Conservation (phyloP, 2,113 vertebrate genomes). For the Macroglossus sobrinus region DNA sequence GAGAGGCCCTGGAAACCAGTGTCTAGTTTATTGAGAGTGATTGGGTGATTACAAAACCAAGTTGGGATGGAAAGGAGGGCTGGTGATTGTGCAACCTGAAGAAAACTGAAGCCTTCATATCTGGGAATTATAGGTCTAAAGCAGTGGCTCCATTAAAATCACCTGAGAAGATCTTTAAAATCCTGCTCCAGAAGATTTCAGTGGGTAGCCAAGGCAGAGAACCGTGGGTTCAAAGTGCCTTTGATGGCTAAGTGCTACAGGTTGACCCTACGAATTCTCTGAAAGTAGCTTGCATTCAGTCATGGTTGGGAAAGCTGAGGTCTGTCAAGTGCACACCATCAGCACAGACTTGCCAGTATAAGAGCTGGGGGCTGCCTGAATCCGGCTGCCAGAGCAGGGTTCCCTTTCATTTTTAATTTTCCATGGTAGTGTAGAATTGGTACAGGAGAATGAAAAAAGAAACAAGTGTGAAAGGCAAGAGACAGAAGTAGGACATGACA, state of each 20-base stretch:
- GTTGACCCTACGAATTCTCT: neutral
- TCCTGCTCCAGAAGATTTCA: neutral
- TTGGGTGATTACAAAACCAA: neutral
- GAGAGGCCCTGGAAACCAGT: neutral
- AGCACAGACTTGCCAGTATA: neutral
- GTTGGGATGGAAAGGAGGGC: neutral
- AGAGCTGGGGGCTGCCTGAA: neutral
- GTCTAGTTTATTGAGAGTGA: neutral
- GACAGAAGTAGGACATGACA: neutral
- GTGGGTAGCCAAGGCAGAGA: neutral
- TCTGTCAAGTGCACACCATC: neutral
- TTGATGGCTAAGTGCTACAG: neutral
- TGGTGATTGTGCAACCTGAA: neutral
- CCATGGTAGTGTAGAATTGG: neutral
- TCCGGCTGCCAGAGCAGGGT: neutral
- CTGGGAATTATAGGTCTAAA: neutral
- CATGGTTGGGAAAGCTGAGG: neutral
- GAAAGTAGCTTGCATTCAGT: neutral
- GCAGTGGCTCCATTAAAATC: neutral
- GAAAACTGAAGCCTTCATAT: neutral
- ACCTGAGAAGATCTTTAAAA: neutral
- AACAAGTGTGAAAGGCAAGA: neutral
- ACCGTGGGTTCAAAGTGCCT: neutral
- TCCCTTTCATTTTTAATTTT: neutral
- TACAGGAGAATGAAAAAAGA: neutral